phyloP scores from a whole-genome alignment of 1,140 invertebrate species.

The Sinella curviseta region DNA sequence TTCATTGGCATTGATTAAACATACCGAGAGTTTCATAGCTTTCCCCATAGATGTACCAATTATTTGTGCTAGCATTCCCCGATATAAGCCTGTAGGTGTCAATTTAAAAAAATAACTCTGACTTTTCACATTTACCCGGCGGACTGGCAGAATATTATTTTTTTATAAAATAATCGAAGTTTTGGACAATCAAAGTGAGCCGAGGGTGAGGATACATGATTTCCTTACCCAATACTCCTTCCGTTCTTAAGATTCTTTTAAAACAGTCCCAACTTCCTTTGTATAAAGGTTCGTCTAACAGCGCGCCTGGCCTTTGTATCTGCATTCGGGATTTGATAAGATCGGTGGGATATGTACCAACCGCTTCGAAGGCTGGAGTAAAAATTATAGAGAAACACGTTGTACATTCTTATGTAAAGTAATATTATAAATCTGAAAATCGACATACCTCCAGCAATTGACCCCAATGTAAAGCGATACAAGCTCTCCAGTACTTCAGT shows the following conservation, averaged over 20 bases:
- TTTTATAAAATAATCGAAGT: neutral
- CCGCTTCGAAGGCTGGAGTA: slow-evolving; percentile 30
- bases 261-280: slow-evolving; percentile 39
- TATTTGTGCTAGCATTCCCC: slow-evolving; percentile 35
- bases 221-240: slow-evolving; percentile 26
- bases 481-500: slow-evolving; percentile 33
- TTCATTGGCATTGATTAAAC: neutral
- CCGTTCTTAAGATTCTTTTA: slow-evolving; percentile 20
- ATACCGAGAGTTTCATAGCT: slow-evolving; percentile 41
- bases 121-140: too few relatives aligned
- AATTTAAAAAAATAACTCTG: too few relatives aligned
- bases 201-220: neutral
- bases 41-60: slow-evolving; percentile 40
- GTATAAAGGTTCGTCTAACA: slow-evolving; percentile 22
- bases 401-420: neutral
- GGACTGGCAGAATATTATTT: neutral
- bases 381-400: too few relatives aligned
- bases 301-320: slow-evolving; percentile 19
- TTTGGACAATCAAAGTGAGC: neutral
- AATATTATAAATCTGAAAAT: neutral
- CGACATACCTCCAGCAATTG: slow-evolving; percentile 34
- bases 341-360: slow-evolving; percentile 37
- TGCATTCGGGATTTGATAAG: slow-evolving; percentile 43
- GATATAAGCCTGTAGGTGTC: slow-evolving; percentile 28
- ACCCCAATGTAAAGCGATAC: slow-evolving; percentile 36